These are phyloP conservation scores for Cephus rjabovi DNA, from an alignment of 2,888 invertebrate genomes.

Conservation along the genomic window DNA sequence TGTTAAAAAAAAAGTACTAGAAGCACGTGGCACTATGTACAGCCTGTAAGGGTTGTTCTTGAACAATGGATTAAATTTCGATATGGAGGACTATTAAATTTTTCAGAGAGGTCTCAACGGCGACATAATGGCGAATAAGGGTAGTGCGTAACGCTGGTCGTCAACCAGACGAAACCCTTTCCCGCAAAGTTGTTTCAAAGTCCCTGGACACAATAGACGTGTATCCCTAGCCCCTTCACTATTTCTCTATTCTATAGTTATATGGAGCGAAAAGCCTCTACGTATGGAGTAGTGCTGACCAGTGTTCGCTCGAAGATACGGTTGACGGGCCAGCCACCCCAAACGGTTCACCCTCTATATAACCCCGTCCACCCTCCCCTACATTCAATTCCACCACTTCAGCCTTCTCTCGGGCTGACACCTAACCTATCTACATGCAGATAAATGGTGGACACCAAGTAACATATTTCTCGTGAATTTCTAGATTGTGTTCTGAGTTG, in stretches of 20 bases:
- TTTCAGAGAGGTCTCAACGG: neutral
- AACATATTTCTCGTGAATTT: neutral
- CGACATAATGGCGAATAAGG: neutral
- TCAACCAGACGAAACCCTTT: slow-evolving; percentile 44
- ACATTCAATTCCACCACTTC: slow-evolving; percentile 55
- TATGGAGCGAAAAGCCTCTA: slow-evolving; percentile 45
- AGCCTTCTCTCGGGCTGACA: slow-evolving; percentile 17
- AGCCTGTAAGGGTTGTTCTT: neutral
- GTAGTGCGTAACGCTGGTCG: neutral
- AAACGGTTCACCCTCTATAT: slow-evolving; percentile 30
- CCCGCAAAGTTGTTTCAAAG: slow-evolving; percentile 61
- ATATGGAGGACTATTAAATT: neutral
- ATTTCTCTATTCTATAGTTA: slow-evolving; percentile 50
- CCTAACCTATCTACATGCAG: neutral
- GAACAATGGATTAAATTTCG: neutral
- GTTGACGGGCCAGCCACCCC: slow-evolving; percentile 54
- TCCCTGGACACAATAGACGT: slow-evolving; percentile 61
- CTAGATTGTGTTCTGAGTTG: neutral
- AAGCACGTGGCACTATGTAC: neutral
- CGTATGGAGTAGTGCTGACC: slow-evolving; percentile 55
- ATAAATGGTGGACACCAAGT: neutral
- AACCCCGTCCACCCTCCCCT: slow-evolving; percentile 31
- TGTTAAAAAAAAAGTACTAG: neutral
- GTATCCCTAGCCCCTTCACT: slow-evolving; percentile 46
- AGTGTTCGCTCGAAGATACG: slow-evolving; percentile 62